Base-by-base conservation (phyloP, 2,888 invertebrate species). In the Brachypalpus laphriformis region DNA sequence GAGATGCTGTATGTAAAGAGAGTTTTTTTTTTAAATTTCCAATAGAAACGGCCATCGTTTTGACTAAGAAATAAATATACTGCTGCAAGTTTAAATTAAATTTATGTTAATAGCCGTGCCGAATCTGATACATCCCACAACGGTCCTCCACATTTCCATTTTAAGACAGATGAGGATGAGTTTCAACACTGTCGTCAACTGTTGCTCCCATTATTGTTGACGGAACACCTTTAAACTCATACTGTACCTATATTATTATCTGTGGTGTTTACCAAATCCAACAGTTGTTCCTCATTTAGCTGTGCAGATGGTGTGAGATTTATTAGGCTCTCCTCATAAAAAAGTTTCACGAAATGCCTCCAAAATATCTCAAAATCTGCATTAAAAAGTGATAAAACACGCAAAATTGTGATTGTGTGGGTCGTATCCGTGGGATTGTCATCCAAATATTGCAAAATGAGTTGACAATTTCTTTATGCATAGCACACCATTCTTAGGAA, bases 391-490 rank as follows among this genome's bases (percentile, higher is more conserved):
- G 14, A 49, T 54, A 54, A 47, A 66, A 65, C 22, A 47, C 47
- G 28, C 63, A 47, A 59, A 49, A 14, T 25, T 3, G n/a, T 4
- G 42, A 34, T 34, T 14, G 54, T 42, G 81, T 82, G 47, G 81
- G 81, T 42, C 14, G 4, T 34, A 37, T 22, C 61, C 66, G 68
- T 75, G 66, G 68, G 81, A 81, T 56, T 70, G 59, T 42, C 61
- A 45, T 31, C 59, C 56, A 51, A 59, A 56, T 80, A 56, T 28
- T 54, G 49, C 71, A 75, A 66, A 25, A 66, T 61, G 40, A 66
- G 31, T 61, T 40, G 25, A 34, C 37, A 37, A n/a, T 49, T 49
- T 78, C 31, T 31, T 22, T 63, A 57, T 66, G 65, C 45, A 40
- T 45, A n/a, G 11, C 28, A 37, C 42, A 45, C 56, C 8, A 56